These are phyloP conservation scores for Taxidea taxus DNA, from an alignment of 2,113 vertebrate species.

Conservation along the genomic window DNA sequence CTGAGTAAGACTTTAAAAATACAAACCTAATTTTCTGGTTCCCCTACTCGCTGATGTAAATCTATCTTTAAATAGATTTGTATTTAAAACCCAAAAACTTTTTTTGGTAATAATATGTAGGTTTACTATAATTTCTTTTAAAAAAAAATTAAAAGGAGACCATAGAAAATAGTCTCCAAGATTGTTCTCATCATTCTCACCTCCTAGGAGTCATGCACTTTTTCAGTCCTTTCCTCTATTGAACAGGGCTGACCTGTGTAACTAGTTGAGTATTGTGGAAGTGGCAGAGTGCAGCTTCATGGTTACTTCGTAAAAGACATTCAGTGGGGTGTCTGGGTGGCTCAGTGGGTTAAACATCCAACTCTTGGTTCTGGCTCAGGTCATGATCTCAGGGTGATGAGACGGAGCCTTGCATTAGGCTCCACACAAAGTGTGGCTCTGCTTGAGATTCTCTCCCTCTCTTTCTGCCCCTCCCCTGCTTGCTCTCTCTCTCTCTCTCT, in stretches of 20 bases:
- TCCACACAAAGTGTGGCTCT: neutral
- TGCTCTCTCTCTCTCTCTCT: neutral
- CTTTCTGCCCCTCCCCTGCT: neutral
- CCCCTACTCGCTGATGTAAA: neutral
- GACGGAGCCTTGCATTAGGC: fast-evolving
- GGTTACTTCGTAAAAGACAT: neutral
- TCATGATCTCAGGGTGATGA: neutral
- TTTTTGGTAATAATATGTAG: neutral
- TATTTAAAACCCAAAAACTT: neutral
- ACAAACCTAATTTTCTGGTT: neutral
- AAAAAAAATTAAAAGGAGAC: neutral
- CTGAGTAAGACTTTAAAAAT: neutral
- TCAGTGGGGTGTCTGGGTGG: neutral
- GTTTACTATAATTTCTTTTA: neutral
- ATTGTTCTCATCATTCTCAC: neutral
- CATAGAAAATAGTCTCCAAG: neutral
- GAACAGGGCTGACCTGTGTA: fast-evolving
- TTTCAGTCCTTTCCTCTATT: too few relatives aligned
- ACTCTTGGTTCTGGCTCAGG: neutral
- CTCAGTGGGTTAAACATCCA: neutral
- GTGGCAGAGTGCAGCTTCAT: neutral
- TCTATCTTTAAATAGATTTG: neutral
- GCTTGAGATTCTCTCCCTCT: neutral
- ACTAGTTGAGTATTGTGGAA: neutral
- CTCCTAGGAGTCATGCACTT: neutral